Conservation (phyloP, 2,797 vertebrate genomes). For the Brachyalestes nurse region DNA sequence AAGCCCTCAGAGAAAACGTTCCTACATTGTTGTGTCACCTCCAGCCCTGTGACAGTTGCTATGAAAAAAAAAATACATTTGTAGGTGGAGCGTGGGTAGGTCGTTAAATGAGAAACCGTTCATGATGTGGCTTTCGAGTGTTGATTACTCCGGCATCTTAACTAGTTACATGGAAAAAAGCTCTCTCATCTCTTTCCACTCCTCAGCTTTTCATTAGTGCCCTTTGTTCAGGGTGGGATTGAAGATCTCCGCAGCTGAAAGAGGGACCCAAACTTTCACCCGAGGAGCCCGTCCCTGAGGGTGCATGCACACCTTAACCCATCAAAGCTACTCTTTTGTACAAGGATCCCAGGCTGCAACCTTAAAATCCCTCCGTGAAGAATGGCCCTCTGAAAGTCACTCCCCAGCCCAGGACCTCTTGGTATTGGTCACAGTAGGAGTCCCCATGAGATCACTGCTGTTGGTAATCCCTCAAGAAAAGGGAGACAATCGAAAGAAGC, state of each 20-base stretch:
- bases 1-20: no score
- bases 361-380: conserved; percentile 38
- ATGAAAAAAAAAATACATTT: no score
- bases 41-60: no score
- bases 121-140: background rate
- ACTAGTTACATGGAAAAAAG: background rate
- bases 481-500: conserved; percentile 21
- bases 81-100: background rate
- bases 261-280: background rate
- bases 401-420: conserved; percentile 12
- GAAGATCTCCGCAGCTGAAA: conserved; percentile 17
- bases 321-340: conserved; percentile 30
- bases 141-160: background rate
- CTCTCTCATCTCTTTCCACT: background rate
- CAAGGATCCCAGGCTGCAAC: conserved; percentile 23
- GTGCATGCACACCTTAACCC: conserved; percentile 29
- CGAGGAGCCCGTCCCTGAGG: conserved; percentile 4
- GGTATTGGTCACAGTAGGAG: conserved; percentile 34
- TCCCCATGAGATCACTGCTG: conserved; percentile 43
- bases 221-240: background rate
- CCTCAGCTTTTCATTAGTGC: background rate
- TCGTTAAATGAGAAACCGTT: background rate
- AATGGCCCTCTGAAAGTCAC: conserved; percentile 28
- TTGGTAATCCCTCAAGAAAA: conserved; percentile 21
- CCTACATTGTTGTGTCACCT: no score